Evolutionary conservation across 2,888 invertebrate species (phyloP), one percentile per base, ranked within the genome.

Genomic region (Conops quadrifasciatus): DNA sequence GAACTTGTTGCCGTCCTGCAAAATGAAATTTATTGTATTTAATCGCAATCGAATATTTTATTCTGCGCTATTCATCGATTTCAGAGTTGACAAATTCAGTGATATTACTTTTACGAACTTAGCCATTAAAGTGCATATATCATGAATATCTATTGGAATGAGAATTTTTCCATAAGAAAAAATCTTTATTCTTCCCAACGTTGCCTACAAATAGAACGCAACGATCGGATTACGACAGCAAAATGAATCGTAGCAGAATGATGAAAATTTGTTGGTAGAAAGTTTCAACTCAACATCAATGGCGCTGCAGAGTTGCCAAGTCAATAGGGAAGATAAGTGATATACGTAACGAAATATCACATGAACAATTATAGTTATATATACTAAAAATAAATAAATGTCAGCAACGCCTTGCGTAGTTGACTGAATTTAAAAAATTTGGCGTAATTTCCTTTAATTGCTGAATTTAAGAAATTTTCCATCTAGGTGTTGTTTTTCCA

Each of bases 221-320:
- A 36, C 26, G 47, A 60, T 59, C 45, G 59, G 68, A 76, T 77
- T 77, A 76, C 75, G 75, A 76, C 76, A 76, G 76, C 76, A 71
- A 76, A 75, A 73, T 71, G 59, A 64, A 75, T n/a, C n/a, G n/a
- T n/a, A n/a, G n/a, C n/a, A n/a, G n/a, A n/a, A 73, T 75, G 74
- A 67, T 43, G 72, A 59, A 59, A 59, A 16, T 45, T 19, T 11
- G 19, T 1, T 62, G 43, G 5, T 43, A 45, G 30, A 62, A 62
- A 24, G 21, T 62, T 62, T 9, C n/a, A n/a, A 19, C 21, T 7
- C 62, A 62, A 28, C 45, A 30, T 28, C 45, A 24, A 45, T 2
- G 24, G 15, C 1, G 13, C 45, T 19, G n/a, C 62, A 62, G 45
- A 43, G 62, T 62, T 62, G 62, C 62, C 36, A 62, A 21, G n/a